Evolutionary conservation across 2,888 invertebrate species (phyloP).

Genomic region (Epinotia nisella): DNA sequence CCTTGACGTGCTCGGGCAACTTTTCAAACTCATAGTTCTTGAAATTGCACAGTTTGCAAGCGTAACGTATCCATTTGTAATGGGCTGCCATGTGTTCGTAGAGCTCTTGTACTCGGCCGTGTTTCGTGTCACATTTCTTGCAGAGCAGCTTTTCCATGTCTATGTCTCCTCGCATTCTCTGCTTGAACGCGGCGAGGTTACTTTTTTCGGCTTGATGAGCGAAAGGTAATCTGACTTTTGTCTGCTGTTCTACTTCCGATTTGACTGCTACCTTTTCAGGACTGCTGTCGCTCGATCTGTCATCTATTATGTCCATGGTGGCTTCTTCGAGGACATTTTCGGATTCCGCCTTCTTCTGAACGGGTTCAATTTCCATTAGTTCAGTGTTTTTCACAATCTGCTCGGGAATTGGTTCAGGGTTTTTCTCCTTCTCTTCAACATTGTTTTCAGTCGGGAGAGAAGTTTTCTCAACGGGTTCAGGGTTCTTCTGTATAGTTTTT

Average conservation of each 20-base stretch:
- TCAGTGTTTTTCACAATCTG: not conserved
- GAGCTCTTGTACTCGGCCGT: constrained; percentile 79
- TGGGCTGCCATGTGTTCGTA: constrained; percentile 87
- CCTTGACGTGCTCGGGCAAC: constrained; percentile 87
- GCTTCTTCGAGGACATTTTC: constrained; percentile 50
- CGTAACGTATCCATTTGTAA: constrained; percentile 89
- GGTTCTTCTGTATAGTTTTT: constrained; percentile 48
- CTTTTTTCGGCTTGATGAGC: constrained; percentile 72
- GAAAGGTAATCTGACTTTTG: constrained; percentile 63
- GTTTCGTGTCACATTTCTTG: constrained; percentile 80
- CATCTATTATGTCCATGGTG: constrained; percentile 56
- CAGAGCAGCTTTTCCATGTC: constrained; percentile 76
- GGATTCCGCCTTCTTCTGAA: constrained; percentile 2
- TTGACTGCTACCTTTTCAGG: constrained; percentile 53
- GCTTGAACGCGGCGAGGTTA: constrained; percentile 70
- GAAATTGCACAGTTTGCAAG: constrained; percentile 90
- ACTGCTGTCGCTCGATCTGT: constrained; percentile 55
- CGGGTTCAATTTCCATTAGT: not conserved
- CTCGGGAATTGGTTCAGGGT: not conserved
- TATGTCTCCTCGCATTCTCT: constrained; percentile 70
- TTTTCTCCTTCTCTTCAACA: constrained; percentile 41
- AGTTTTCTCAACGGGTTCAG: constrained; percentile 26
- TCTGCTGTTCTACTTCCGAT: constrained; percentile 46
- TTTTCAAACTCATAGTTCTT: constrained; percentile 87
- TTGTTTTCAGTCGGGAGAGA: constrained; percentile 41